Conservation (phyloP, 2,888 invertebrate genomes). For the Cenopis cana region DNA sequence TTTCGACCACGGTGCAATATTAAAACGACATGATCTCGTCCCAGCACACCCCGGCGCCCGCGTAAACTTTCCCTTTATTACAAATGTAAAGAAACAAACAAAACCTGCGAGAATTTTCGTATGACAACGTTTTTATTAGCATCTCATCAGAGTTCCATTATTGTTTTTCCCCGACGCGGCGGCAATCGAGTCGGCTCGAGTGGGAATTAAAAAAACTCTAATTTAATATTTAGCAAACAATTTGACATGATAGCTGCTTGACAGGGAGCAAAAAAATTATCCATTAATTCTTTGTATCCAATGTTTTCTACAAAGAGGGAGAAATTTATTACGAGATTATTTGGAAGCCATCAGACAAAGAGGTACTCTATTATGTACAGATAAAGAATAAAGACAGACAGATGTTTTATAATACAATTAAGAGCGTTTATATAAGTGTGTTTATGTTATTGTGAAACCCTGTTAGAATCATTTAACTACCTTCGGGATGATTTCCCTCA, state of each 20-base stretch:
- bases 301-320: slow-evolving; percentile 49
- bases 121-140: slow-evolving; percentile 72
- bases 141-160: slow-evolving; percentile 67
- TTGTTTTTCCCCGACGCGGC: slow-evolving; percentile 57
- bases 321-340: slow-evolving; percentile 49
- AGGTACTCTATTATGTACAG: slow-evolving; percentile 11
- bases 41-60: slow-evolving; percentile 58
- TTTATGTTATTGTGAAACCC: slow-evolving; percentile 25
- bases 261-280: slow-evolving; percentile 54
- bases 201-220: slow-evolving; percentile 58
- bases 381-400: slow-evolving; percentile 14
- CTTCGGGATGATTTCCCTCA: slow-evolving; percentile 3
- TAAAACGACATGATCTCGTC: slow-evolving; percentile 79
- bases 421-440: not conserved
- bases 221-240: slow-evolving; percentile 67
- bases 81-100: slow-evolving; percentile 67
- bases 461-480: slow-evolving; percentile 22
- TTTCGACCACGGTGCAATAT: slow-evolving; percentile 71
- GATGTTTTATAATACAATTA: slow-evolving; percentile 11
- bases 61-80: slow-evolving; percentile 72
- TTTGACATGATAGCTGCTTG: slow-evolving; percentile 61
- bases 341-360: slow-evolving; percentile 33
- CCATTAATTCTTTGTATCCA: slow-evolving; percentile 34
- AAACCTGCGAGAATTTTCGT: slow-evolving; percentile 69
- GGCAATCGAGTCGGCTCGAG: slow-evolving; percentile 53